phyloP scores from a whole-genome alignment of 2,797 vertebrate species.

The Micropoecilia bifurca region DNA sequence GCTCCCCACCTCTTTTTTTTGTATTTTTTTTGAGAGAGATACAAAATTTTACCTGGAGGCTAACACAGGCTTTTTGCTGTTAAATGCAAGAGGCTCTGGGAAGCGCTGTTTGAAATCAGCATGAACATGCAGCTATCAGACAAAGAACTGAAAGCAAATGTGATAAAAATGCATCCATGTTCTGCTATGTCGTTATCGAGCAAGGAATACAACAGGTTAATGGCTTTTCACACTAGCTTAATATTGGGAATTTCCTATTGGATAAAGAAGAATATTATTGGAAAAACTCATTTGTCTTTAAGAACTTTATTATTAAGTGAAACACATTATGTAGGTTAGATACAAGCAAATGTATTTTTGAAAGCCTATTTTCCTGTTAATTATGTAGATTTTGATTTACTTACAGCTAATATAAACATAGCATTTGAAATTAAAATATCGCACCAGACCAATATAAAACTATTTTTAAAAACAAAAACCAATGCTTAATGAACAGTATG shows the following conservation, averaged over 20 bases:
- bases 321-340: too few relatives aligned
- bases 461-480: too few relatives aligned
- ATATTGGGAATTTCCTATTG: not conserved
- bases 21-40: constrained; percentile 51
- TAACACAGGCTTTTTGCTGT: constrained; percentile 73
- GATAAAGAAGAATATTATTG: too few relatives aligned
- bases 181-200: constrained; percentile 27
- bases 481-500: too few relatives aligned
- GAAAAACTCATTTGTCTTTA: too few relatives aligned
- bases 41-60: constrained; percentile 78
- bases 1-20: constrained; percentile 40
- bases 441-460: too few relatives aligned
- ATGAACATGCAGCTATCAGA: constrained; percentile 66
- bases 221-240: not conserved
- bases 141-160: constrained; percentile 36
- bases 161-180: constrained; percentile 47
- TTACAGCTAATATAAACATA: too few relatives aligned
- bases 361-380: too few relatives aligned
- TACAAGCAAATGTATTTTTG: too few relatives aligned
- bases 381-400: too few relatives aligned
- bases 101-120: constrained; percentile 73
- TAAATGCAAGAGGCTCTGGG: constrained; percentile 63
- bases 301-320: too few relatives aligned
- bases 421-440: too few relatives aligned
- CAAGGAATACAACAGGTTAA: not conserved